Evolutionary conservation across 2,797 vertebrate species (phyloP).

Genomic region (Notoglanidium macrostoma): DNA sequence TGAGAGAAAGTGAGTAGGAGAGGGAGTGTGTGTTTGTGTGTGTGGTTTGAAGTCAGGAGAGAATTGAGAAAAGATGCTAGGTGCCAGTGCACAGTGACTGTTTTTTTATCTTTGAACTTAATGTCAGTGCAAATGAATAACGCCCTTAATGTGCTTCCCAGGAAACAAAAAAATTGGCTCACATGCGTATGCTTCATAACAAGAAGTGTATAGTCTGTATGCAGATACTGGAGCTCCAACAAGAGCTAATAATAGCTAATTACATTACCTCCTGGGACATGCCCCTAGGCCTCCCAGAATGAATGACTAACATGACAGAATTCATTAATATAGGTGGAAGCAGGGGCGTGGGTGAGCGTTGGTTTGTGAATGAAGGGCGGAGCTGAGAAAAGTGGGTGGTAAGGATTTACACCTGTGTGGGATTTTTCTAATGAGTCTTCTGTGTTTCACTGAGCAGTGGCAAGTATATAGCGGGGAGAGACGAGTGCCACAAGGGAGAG

Average conservation of each 20-base stretch:
- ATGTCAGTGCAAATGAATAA: background rate
- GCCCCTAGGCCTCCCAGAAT: background rate
- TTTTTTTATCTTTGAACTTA: background rate
- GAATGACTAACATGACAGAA: background rate
- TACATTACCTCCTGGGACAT: background rate
- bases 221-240: background rate
- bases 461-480: no score
- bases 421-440: no score
- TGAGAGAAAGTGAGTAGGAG: background rate
- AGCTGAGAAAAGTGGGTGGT: no score
- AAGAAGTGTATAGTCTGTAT: background rate
- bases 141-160: background rate
- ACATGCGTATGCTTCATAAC: background rate
- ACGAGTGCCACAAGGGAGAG: no score
- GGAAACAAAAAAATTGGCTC: background rate
- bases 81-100: background rate
- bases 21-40: background rate
- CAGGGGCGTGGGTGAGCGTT: no score
- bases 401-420: no score
- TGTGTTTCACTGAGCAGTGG: no score
- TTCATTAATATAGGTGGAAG: background rate
- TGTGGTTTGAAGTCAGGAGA: background rate
- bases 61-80: conserved; percentile 2
- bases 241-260: background rate
- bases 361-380: no score